Percentiles rank a stretch among this genome's conserved stretches.
Evolutionary conservation across 2,888 invertebrate species (phyloP).

Genomic region (Apamea crenata): DNA sequence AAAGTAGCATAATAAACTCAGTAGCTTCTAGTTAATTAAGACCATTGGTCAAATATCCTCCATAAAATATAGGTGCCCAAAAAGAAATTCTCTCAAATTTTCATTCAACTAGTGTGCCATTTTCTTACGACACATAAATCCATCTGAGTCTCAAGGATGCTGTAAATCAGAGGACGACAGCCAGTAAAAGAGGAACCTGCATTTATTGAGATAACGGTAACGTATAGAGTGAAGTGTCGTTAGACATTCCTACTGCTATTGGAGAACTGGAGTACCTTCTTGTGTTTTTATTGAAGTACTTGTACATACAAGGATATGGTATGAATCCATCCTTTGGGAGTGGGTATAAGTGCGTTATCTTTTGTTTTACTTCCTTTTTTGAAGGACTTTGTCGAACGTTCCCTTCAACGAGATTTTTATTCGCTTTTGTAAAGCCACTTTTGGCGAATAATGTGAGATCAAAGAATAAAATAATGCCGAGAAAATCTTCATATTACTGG

Average conservation of each 20-base stretch:
- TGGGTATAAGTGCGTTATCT: background rate
- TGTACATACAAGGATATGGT: background rate
- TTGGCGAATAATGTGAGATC: background rate
- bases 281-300: background rate
- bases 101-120: constrained; percentile 33
- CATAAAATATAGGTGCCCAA: background rate
- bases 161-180: constrained; percentile 51
- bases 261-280: constrained; percentile 26
- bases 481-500: background rate
- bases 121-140: constrained; percentile 58
- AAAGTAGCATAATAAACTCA: background rate
- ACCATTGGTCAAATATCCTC: background rate
- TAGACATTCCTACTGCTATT: constrained; percentile 30
- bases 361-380: background rate
- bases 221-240: constrained; percentile 30
- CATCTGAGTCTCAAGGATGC: constrained; percentile 43
- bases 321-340: background rate
- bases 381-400: background rate
- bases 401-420: background rate
- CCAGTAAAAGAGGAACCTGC: constrained; percentile 47
- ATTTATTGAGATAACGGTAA: constrained; percentile 58
- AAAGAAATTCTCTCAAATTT: constrained; percentile 1
- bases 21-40: background rate
- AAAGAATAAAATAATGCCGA: too few species aligned
- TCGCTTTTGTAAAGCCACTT: background rate